These are phyloP conservation scores for Diachasmimorpha longicaudata DNA, from an alignment of 1,140 invertebrate genomes.

Conservation along the genomic window DNA sequence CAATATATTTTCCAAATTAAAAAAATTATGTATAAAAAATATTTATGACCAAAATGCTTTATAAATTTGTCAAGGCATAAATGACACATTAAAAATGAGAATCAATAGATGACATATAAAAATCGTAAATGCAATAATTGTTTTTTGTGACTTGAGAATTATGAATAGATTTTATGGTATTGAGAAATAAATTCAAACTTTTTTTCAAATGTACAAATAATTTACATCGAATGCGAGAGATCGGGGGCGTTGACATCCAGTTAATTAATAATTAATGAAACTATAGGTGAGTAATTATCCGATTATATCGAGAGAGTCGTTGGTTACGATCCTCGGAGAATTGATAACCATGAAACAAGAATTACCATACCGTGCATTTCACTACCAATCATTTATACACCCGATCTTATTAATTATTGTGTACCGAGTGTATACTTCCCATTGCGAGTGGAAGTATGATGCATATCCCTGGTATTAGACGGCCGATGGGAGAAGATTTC, in stretches of 20 bases:
- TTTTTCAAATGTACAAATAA: neutral
- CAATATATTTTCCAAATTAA: neutral
- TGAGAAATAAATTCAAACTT: neutral
- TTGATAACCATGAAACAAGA: slow-evolving; percentile 4
- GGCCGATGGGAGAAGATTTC: neutral
- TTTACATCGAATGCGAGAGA: neutral
- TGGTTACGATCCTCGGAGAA: neutral
- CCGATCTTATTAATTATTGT: slow-evolving; percentile 2
- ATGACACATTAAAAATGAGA: too few species aligned
- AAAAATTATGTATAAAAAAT: too few species aligned
- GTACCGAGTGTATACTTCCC: neutral
- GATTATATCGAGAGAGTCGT: neutral
- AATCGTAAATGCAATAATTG: too few species aligned
- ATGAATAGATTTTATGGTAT: too few species aligned
- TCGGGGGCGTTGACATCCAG: neutral
- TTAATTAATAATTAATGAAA: slow-evolving; percentile 19
- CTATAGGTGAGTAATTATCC: neutral
- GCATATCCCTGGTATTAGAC: neutral
- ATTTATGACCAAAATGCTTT: too few species aligned
- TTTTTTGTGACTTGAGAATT: too few species aligned
- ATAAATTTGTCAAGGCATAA: too few species aligned
- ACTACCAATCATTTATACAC: neutral
- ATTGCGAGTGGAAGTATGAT: neutral
- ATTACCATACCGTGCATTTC: slow-evolving; percentile 4
- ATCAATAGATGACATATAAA: neutral